Conservation (phyloP, 2,888 invertebrate species). For the Cloeon dipterum region DNA sequence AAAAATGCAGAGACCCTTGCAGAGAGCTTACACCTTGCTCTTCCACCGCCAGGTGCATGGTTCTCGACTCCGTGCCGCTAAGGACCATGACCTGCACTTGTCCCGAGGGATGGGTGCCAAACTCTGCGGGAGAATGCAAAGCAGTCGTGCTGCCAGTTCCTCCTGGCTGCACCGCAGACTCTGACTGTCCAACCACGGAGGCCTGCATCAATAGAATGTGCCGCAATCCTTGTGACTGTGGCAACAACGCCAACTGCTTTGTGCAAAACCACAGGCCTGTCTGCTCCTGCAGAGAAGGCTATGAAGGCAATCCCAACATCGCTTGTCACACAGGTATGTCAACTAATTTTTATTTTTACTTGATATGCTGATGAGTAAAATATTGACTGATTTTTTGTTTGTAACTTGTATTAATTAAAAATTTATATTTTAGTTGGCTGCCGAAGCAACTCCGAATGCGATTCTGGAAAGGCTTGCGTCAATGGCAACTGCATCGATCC, state of each 20-base stretch:
- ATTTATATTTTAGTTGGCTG: constrained; percentile 36
- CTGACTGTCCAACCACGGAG: constrained; percentile 53
- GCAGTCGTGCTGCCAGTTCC: constrained; percentile 35
- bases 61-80: constrained; percentile 64
- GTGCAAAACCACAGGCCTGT: constrained; percentile 65
- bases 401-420: background rate
- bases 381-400: background rate
- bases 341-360: background rate
- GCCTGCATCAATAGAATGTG: constrained; percentile 73
- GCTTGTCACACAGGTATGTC: constrained; percentile 36
- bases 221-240: constrained; percentile 71
- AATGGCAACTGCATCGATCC: constrained; percentile 72
- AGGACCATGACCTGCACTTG: constrained; percentile 75
- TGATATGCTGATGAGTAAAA: background rate
- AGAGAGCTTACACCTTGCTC: constrained; percentile 50
- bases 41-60: constrained; percentile 50
- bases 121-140: constrained; percentile 53
- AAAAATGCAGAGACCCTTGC: constrained; percentile 59
- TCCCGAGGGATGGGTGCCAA: constrained; percentile 62
- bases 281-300: constrained; percentile 65
- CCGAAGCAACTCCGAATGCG: constrained; percentile 60
- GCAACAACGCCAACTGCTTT: constrained; percentile 57
- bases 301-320: constrained; percentile 67
- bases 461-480: constrained; percentile 57
- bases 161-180: constrained; percentile 53